Evolutionary conservation across 64 coral and sea anemone genomes (phyloP), one percentile per base, ranked within the genome.

Genomic region (Pachyseris speciosa): DNA sequence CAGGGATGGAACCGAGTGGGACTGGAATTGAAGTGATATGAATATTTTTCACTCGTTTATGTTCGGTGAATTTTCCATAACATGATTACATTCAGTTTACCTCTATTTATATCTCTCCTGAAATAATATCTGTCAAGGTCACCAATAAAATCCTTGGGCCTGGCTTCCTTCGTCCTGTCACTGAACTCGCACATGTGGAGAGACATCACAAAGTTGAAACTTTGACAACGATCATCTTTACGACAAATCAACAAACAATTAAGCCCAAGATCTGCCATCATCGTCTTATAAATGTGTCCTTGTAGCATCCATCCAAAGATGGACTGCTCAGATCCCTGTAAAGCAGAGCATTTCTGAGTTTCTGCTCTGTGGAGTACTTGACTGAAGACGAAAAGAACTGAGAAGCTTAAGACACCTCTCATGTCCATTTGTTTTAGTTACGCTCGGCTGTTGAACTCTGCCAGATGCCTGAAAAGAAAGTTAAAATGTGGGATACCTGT

Each of bases 1-100:
- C 71, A 45, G 71, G 71, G 27, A 74, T 74, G 20, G 71, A 74
- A 45, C 71, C 71, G 5, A 74, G 41, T 19, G 71, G 39, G 17
- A 45, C 71, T 74, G 41, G 69, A 22, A 9, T 20, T 16, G 2
- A 55, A 20, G 51, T 11, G 5, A 3, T 11, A 55, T 45, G 4
- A 45, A 68, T 7, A 68, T 34, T 8, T 26, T 9, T 36, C 7
- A 33, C 33, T 13, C 4, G 10, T 3, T 36, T 33, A 13, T 68
- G 9, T 68, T 1, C 32, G 9, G 10, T 32, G 6, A 28, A 33
- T 9, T 68, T 6, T 4, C 19, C 24, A 26, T 2, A 27, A 24
- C 10, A 20, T n/a, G 28, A 27, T 25, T 29, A 27, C 12, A 27
- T 65, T 65, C 61, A 29, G 2, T 5, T 65, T 65, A 65, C 69